These are phyloP conservation scores for Myiozetetes cayanensis DNA, from an alignment of 2,113 vertebrate species.

Conservation along the genomic window DNA sequence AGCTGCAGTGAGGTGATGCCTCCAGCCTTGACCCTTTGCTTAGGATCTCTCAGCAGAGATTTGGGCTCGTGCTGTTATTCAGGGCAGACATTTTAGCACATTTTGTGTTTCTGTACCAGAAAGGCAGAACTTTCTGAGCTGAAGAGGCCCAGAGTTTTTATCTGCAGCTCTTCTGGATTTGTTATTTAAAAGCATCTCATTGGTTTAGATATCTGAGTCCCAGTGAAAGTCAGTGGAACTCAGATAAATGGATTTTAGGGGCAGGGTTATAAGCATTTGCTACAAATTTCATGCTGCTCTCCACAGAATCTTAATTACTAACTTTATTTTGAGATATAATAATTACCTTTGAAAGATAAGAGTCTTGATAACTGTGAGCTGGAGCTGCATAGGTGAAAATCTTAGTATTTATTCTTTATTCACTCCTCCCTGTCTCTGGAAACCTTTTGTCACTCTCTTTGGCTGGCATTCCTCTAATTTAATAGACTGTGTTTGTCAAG, in stretches of 20 bases:
- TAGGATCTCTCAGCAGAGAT: background rate
- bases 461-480: background rate
- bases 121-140: background rate
- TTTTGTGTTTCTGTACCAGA: background rate
- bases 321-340: background rate
- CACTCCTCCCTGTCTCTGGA: background rate
- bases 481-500: constrained; percentile 44
- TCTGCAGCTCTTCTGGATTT: background rate
- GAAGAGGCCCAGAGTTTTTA: background rate
- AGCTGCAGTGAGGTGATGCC: background rate
- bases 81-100: background rate
- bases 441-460: background rate
- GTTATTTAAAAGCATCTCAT: background rate
- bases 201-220: background rate
- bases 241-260: constrained; percentile 33
- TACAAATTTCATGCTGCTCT: background rate
- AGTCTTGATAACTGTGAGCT: background rate
- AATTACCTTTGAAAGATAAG: background rate
- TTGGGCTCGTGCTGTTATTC: background rate
- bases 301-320: background rate
- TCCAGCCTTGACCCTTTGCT: background rate
- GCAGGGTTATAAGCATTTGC: background rate
- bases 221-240: background rate
- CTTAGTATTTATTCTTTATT: background rate
- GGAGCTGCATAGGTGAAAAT: background rate